phyloP scores from a whole-genome alignment of 2,797 vertebrate species.

The Karalla daura region DNA sequence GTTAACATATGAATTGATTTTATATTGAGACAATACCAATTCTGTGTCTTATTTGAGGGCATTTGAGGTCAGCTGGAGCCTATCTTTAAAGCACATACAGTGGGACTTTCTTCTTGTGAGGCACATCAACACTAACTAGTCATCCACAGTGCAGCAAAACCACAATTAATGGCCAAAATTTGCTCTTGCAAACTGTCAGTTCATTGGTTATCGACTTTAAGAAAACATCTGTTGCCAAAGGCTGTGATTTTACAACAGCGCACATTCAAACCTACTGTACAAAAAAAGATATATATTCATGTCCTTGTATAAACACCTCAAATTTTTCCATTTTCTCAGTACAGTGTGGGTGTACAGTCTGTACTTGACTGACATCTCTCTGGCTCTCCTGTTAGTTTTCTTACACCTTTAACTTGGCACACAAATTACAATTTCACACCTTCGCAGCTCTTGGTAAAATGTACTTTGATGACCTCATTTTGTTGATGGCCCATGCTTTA shows the following conservation, averaged over 20 bases:
- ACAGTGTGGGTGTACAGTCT: neutral
- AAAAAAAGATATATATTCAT: too few relatives aligned
- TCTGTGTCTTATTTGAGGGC: neutral
- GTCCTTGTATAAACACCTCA: neutral
- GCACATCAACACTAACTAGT: too few relatives aligned
- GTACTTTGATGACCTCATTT: neutral
- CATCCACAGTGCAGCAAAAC: too few relatives aligned
- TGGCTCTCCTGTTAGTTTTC: neutral
- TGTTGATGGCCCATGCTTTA: neutral
- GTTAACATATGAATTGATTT: too few relatives aligned
- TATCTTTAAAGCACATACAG: too few relatives aligned
- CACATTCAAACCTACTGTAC: too few relatives aligned
- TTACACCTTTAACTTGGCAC: neutral
- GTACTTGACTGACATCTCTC: neutral
- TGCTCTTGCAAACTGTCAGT: too few relatives aligned
- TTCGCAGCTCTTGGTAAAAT: neutral
- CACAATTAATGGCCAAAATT: too few relatives aligned
- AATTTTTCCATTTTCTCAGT: neutral
- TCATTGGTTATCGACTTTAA: too few relatives aligned
- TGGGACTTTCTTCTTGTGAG: too few relatives aligned
- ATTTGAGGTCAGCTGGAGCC: too few relatives aligned
- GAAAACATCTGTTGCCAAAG: neutral
- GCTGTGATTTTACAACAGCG: neutral
- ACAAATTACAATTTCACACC: conserved; percentile 1
- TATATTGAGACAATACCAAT: neutral